These are phyloP conservation scores for Caenorhabditis sinica DNA, from an alignment of 2,888 invertebrate genomes.

Conservation along the genomic window DNA sequence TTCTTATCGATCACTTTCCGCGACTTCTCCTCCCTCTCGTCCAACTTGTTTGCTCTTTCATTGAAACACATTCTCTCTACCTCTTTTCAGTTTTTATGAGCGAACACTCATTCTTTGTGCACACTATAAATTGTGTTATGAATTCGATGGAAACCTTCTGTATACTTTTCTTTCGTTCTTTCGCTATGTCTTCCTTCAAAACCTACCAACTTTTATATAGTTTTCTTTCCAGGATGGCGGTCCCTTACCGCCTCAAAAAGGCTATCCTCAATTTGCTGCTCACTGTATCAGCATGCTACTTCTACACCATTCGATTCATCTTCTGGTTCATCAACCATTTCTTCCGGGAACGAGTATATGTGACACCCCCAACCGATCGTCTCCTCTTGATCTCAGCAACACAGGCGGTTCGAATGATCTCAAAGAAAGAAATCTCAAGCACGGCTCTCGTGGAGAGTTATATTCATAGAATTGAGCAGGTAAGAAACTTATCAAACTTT, in stretches of 20 bases:
- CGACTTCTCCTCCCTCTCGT: constrained; percentile 4
- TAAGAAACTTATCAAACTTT: constrained; percentile 2
- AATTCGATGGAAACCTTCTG: background rate
- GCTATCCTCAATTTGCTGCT: constrained; percentile 36
- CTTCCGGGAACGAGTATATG: constrained; percentile 68
- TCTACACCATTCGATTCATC: constrained; percentile 54
- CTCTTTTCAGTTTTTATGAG: background rate
- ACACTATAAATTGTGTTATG: background rate
- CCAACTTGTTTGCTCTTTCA: constrained; percentile 38
- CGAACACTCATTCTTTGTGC: constrained; percentile 5
- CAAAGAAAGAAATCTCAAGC: constrained; percentile 82
- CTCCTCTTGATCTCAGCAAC: constrained; percentile 84
- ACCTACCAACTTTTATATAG: background rate
- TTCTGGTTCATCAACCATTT: constrained; percentile 69
- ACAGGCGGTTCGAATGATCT: constrained; percentile 83
- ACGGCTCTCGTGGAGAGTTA: constrained; percentile 77
- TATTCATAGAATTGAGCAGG: constrained; percentile 78
- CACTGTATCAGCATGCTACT: constrained; percentile 58
- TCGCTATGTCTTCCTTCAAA: background rate
- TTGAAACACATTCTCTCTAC: background rate
- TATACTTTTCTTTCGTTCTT: background rate
- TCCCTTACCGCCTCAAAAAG: constrained; percentile 54
- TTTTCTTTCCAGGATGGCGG: constrained; percentile 37
- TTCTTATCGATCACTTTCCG: constrained; percentile 43
- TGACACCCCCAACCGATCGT: constrained; percentile 83